Evolutionary conservation across 2,888 invertebrate genomes (phyloP).

Genomic region (Drosophila anomelani): DNA sequence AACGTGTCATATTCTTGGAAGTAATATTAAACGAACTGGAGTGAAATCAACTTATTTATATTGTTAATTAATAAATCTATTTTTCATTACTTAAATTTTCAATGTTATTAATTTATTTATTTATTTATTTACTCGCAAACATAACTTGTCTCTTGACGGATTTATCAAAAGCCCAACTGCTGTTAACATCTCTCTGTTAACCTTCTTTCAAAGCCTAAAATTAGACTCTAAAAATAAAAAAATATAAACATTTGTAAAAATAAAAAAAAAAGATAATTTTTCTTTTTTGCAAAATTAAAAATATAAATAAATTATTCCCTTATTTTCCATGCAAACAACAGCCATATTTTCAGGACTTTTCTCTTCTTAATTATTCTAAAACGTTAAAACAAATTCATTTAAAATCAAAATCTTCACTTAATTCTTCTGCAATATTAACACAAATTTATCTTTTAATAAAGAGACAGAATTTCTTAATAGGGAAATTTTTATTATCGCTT

Average conservation of each 20-base stretch:
- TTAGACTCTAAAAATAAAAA: neutral
- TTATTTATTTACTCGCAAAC: neutral
- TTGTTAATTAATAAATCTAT: no score
- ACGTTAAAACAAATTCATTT: no score
- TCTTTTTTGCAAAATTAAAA: no score
- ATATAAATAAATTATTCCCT: no score
- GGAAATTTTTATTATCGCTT: slow-evolving; percentile 46
- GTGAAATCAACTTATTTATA: neutral
- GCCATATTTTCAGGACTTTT: neutral
- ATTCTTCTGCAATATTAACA: neutral
- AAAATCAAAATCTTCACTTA: no score
- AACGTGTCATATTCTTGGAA: neutral
- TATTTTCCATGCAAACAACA: no score
- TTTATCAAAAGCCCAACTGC: neutral
- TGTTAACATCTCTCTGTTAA: neutral
- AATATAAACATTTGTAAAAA: neutral
- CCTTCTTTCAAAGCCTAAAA: neutral
- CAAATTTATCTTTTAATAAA: neutral
- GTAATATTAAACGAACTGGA: neutral
- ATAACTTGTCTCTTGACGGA: neutral
- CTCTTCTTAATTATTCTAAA: neutral
- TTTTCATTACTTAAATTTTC: neutral
- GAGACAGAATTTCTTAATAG: slow-evolving; percentile 15
- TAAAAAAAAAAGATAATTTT: neutral
- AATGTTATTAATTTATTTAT: neutral